A percentile compares a stretch with the other conserved stretches of the same genome.
These are phyloP conservation scores for Gallinago nigripennis DNA, from an alignment of 2,797 vertebrate species.

Conservation along the genomic window DNA sequence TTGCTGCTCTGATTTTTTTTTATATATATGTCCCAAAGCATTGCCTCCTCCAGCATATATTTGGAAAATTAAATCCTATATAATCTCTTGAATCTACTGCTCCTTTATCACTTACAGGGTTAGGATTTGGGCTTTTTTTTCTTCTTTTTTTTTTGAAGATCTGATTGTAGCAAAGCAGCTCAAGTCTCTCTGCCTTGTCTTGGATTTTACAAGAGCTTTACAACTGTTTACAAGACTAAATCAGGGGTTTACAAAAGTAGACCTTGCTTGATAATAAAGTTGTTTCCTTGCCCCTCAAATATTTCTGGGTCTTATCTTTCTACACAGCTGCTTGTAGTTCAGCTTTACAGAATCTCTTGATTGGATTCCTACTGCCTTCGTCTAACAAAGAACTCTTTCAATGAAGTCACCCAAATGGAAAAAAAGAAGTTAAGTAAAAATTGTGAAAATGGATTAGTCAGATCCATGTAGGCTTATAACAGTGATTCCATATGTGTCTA, in stretches of 20 bases:
- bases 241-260: conserved; percentile 64
- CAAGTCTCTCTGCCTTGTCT: conserved; percentile 57
- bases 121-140: neutral
- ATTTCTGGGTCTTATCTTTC: conserved; percentile 66
- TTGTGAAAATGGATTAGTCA: conserved; percentile 52
- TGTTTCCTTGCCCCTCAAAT: conserved; percentile 65
- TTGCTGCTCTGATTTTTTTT: neutral
- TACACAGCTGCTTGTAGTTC: conserved; percentile 59
- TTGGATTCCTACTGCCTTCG: conserved; percentile 42
- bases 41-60: conserved; percentile 19
- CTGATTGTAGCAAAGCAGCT: conserved; percentile 55
- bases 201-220: conserved; percentile 65
- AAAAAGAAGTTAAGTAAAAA: conserved; percentile 46
- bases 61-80: conserved; percentile 52
- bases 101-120: conserved; percentile 45
- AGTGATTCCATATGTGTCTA: neutral
- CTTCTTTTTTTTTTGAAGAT: neutral
- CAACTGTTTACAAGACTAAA: conserved; percentile 66
- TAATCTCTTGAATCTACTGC: conserved; percentile 58
- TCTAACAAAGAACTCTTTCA: conserved; percentile 54
- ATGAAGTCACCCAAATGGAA: conserved; percentile 54
- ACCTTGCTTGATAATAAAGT: conserved; percentile 65
- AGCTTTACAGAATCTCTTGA: conserved; percentile 63
- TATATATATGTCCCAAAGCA: neutral
- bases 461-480: conserved; percentile 33